phyloP scores from a whole-genome alignment of 2,888 invertebrate species.

The Ectemnius lituratus region DNA sequence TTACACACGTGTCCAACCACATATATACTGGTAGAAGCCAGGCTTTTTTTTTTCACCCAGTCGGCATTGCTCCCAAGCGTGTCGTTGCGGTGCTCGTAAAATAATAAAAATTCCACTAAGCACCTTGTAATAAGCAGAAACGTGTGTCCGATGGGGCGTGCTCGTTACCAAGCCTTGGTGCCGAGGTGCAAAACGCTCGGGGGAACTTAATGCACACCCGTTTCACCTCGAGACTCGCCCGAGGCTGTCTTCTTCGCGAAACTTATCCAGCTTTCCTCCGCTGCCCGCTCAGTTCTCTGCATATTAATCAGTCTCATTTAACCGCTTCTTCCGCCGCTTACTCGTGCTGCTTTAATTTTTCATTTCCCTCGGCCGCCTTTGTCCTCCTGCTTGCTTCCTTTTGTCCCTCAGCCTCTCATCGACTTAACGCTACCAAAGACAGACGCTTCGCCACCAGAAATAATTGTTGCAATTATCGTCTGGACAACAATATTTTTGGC shows the following conservation, averaged over 20 bases:
- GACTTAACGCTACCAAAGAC: too few relatives aligned
- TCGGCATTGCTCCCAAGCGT: neutral
- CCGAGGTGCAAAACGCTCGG: constrained; percentile 2
- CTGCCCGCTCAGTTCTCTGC: constrained; percentile 23
- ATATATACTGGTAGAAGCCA: neutral
- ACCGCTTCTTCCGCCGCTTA: constrained; percentile 26
- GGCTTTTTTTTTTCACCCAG: neutral
- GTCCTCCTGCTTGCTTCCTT: too few relatives aligned
- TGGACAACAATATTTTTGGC: neutral
- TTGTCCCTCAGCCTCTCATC: too few relatives aligned
- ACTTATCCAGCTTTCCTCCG: constrained; percentile 28
- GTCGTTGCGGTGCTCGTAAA: constrained; percentile 1
- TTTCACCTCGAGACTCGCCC: neutral
- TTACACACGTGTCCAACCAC: too few relatives aligned
- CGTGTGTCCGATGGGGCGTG: constrained; percentile 6
- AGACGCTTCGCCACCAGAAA: neutral
- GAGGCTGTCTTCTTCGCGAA: constrained; percentile 10
- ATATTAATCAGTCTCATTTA: constrained; percentile 46
- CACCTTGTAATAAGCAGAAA: constrained; percentile 10
- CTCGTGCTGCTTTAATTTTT: constrained; percentile 33
- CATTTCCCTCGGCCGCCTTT: constrained; percentile 19
- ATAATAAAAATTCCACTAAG: constrained; percentile 10
- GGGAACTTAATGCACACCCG: constrained; percentile 12
- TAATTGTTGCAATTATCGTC: neutral
- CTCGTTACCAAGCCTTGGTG: neutral